These are phyloP conservation scores for Hippocampus zosterae DNA, from an alignment of 2,113 vertebrate genomes.

Conservation along the genomic window DNA sequence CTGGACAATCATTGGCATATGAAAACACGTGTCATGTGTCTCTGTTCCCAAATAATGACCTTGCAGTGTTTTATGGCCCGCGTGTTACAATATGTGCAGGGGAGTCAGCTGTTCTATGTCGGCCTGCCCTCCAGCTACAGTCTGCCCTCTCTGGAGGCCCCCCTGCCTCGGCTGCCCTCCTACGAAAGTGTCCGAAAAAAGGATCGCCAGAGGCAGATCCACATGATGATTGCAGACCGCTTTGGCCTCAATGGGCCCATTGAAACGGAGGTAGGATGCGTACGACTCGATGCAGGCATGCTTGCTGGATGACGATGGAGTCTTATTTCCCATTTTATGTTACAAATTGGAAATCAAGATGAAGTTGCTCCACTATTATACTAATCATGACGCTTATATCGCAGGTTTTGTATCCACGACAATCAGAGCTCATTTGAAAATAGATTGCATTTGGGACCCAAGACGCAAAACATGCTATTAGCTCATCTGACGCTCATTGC, in stretches of 20 bases:
- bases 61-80: slow-evolving; percentile 14
- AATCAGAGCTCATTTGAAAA: slow-evolving; percentile 45
- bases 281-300: slow-evolving; percentile 22
- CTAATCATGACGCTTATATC: background rate
- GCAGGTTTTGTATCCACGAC: slow-evolving; percentile 15
- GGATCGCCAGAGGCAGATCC: slow-evolving; percentile 79
- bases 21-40: slow-evolving; percentile 12
- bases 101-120: slow-evolving; percentile 72
- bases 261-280: slow-evolving; percentile 68
- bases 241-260: slow-evolving; percentile 76
- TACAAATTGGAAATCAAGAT: background rate
- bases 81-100: slow-evolving; percentile 38
- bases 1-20: background rate
- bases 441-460: slow-evolving; percentile 27
- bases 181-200: slow-evolving; percentile 79
- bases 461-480: slow-evolving; percentile 38
- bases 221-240: slow-evolving; percentile 76
- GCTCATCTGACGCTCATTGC: slow-evolving; percentile 31
- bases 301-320: slow-evolving; percentile 21
- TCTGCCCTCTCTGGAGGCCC: slow-evolving; percentile 64
- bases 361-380: background rate
- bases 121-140: slow-evolving; percentile 74
- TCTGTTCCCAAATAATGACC: slow-evolving; percentile 8
- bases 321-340: slow-evolving; percentile 11
- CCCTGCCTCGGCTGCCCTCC: slow-evolving; percentile 72